Conservation (phyloP, 2,113 vertebrate species). For the Petroica traversi region DNA sequence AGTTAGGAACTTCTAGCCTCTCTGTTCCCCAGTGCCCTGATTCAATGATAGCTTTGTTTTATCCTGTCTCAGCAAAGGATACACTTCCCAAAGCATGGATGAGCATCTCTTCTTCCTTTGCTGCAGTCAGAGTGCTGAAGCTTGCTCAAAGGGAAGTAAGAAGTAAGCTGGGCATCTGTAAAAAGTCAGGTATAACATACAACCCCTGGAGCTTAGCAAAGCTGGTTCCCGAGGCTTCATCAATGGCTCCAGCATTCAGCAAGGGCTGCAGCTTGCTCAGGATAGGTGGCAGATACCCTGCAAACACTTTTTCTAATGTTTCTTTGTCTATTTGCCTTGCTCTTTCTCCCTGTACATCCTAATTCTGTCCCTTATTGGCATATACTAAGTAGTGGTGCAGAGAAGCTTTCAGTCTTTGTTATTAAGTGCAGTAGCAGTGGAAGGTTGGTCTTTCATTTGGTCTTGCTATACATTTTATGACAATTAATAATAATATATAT, state of each 20-base stretch:
- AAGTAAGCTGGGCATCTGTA: not conserved
- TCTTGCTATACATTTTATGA: not conserved
- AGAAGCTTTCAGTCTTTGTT: not conserved
- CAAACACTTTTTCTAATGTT: not conserved
- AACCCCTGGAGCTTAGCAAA: not conserved
- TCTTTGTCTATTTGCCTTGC: not conserved
- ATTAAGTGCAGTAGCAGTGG: not conserved
- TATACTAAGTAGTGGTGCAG: not conserved
- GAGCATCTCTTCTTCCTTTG: not conserved
- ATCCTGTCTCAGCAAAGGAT: rapidly evolving
- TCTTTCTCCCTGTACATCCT: not conserved
- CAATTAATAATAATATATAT: not conserved
- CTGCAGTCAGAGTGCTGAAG: not conserved
- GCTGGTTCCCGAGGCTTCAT: not conserved
- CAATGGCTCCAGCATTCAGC: not conserved
- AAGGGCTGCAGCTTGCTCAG: not conserved
- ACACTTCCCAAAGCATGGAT: not conserved
- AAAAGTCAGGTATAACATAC: not conserved
- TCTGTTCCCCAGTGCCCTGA: not conserved
- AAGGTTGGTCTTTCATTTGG: not conserved
- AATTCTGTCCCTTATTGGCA: not conserved
- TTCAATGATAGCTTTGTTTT: not conserved
- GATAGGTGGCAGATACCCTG: not conserved
- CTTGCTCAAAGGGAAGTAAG: not conserved
- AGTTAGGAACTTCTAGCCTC: not conserved